A percentile compares a stretch with the other conserved stretches of the same genome.
These are phyloP conservation scores for Salticus scenicus DNA, from an alignment of 2,888 invertebrate species.

Conservation along the genomic window DNA sequence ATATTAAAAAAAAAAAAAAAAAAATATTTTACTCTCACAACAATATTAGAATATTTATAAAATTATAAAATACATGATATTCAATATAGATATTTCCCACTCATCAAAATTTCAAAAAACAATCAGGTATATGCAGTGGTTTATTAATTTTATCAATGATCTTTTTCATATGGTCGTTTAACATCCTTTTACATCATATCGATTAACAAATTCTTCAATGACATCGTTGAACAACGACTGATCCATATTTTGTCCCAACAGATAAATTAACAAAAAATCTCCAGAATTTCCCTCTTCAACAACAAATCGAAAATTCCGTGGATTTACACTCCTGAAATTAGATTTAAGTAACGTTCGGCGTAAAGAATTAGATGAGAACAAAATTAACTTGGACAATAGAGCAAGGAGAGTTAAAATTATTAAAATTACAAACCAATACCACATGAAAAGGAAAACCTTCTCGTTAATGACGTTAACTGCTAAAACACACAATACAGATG, in stretches of 20 bases:
- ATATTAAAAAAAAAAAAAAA: too few relatives aligned
- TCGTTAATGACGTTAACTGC: constrained; percentile 73
- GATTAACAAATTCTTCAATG: background rate
- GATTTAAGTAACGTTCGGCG: constrained; percentile 91
- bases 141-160: too few relatives aligned
- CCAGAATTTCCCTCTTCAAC: constrained; percentile 91
- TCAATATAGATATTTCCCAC: too few relatives aligned
- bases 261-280: constrained; percentile 93
- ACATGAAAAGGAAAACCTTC: constrained; percentile 72
- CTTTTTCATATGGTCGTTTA: too few relatives aligned
- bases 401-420: constrained; percentile 77
- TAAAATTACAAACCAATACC: constrained; percentile 72
- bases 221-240: background rate
- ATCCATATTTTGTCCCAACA: constrained; percentile 93
- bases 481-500: constrained; percentile 72
- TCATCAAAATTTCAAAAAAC: too few relatives aligned
- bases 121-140: too few relatives aligned
- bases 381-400: constrained; percentile 87
- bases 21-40: too few relatives aligned
- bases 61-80: too few relatives aligned
- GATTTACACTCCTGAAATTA: constrained; percentile 88
- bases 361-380: constrained; percentile 90
- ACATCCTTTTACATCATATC: background rate
- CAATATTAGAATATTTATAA: too few relatives aligned
- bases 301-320: constrained; percentile 92